Conservation (phyloP, 2,113 vertebrate genomes). For the Scalopus aquaticus region DNA sequence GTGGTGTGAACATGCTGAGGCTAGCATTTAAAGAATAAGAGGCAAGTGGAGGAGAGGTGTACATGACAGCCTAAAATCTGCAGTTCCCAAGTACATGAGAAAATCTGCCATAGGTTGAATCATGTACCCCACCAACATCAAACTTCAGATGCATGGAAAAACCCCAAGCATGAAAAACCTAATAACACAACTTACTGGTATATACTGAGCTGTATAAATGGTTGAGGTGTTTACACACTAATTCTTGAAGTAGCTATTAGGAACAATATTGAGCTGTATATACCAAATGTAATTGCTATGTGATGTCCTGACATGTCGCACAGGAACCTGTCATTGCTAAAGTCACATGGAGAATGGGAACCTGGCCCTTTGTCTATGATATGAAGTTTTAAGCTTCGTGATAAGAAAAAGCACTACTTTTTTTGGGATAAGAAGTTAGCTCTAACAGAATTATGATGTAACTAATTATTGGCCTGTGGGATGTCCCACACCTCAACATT, state of each 20-base stretch:
- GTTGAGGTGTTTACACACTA: neutral
- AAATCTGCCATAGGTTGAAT: neutral
- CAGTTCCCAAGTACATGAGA: neutral
- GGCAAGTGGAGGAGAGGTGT: neutral
- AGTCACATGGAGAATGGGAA: neutral
- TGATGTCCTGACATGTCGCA: too few species aligned
- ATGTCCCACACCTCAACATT: neutral
- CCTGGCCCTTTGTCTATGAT: neutral
- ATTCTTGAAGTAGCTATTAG: neutral
- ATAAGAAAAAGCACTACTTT: neutral
- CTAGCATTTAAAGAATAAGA: too few species aligned
- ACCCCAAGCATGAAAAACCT: too few species aligned
- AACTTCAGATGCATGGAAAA: accelerated
- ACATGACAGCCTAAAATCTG: neutral
- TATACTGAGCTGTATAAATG: neutral
- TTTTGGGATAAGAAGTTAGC: neutral
- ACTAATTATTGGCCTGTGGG: neutral
- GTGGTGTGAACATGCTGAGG: too few species aligned
- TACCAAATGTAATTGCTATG: neutral
- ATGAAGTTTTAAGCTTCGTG: neutral
- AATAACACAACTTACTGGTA: neutral
- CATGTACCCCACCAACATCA: neutral
- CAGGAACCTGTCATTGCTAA: accelerated
- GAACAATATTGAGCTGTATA: neutral
- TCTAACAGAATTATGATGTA: neutral